A percentile compares a stretch with the other conserved stretches of the same genome.
These are phyloP conservation scores for Micronycteris hirsuta DNA, from an alignment of 2,113 vertebrate species.

Conservation along the genomic window DNA sequence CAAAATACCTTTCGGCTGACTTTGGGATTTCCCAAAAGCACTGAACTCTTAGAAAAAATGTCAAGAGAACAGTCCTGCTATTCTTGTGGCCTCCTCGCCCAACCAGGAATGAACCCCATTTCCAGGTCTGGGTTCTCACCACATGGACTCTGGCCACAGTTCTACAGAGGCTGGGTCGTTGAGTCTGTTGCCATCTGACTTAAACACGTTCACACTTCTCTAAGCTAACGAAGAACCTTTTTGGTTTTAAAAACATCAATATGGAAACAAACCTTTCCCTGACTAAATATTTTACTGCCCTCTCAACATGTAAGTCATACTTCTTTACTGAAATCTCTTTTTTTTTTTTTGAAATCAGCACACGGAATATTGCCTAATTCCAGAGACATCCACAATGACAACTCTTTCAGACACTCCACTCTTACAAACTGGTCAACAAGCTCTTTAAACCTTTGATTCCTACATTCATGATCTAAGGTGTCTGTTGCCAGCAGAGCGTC, in stretches of 20 bases:
- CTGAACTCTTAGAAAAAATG: neutral
- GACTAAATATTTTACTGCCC: neutral
- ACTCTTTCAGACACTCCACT: neutral
- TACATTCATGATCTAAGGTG: neutral
- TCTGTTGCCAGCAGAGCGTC: neutral
- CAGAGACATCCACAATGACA: neutral
- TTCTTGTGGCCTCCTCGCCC: neutral
- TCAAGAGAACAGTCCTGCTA: neutral
- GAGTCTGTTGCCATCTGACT: neutral
- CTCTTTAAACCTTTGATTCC: neutral
- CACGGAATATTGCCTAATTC: neutral
- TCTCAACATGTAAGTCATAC: neutral
- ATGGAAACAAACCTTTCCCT: neutral
- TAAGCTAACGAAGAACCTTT: neutral
- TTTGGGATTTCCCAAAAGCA: neutral
- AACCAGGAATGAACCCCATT: neutral
- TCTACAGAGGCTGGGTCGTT: neutral
- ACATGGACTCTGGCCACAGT: neutral
- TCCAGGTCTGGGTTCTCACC: neutral
- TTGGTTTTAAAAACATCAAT: neutral
- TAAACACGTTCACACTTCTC: neutral
- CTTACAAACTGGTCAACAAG: neutral
- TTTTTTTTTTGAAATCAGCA: constrained; percentile 17
- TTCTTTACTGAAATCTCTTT: neutral
- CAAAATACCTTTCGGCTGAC: neutral